Conservation (phyloP, 2,888 invertebrate genomes). For the Nipponacmea schrenckii region DNA sequence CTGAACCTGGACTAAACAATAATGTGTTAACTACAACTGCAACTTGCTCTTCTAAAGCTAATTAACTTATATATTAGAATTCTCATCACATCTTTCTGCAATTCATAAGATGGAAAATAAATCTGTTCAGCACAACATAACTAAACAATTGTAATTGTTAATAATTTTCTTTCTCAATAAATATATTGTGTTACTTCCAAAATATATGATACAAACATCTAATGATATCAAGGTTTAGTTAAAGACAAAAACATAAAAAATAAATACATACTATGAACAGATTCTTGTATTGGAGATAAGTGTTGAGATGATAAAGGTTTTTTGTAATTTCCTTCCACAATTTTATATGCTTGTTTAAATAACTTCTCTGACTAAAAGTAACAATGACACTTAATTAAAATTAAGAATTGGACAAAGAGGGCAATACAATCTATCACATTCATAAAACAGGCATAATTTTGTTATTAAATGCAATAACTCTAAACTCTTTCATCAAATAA, state of each 20-base stretch:
- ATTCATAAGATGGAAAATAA: no score
- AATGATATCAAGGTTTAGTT: no score
- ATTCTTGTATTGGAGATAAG: constrained; percentile 79
- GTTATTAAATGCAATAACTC: not conserved
- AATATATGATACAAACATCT: no score
- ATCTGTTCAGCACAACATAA: no score
- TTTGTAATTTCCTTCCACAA: constrained; percentile 83
- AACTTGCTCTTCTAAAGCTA: no score
- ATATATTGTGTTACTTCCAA: no score
- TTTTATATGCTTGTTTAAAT: constrained; percentile 83
- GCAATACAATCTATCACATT: no score
- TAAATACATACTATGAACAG: constrained; percentile 74
- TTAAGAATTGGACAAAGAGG: not conserved
- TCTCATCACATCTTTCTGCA: no score
- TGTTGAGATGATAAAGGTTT: constrained; percentile 85
- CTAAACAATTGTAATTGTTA: no score
- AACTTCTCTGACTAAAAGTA: constrained; percentile 77
- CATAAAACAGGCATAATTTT: not conserved
- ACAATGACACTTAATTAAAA: not conserved
- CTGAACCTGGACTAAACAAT: not conserved
- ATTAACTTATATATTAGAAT: no score
- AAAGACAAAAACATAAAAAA: not conserved
- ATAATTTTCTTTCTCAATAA: no score
- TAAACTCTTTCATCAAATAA: not conserved
- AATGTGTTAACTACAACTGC: not conserved